phyloP scores from a whole-genome alignment of 2,113 vertebrate species.

The Cololabis saira region DNA sequence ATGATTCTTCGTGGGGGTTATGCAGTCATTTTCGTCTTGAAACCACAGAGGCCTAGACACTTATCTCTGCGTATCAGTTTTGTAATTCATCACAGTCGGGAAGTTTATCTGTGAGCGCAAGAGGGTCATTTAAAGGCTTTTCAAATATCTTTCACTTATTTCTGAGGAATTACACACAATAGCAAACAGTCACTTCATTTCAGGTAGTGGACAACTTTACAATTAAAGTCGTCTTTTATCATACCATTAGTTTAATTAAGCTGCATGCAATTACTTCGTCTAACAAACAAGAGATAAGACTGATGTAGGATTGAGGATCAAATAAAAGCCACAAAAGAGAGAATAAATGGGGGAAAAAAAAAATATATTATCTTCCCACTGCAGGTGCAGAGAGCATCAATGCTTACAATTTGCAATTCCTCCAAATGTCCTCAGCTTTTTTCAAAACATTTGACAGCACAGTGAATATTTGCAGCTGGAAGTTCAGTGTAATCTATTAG shows the following conservation, averaged over 20 bases:
- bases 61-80: constrained; percentile 35
- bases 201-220: constrained; percentile 19
- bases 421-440: constrained; percentile 18
- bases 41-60: background rate
- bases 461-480: background rate
- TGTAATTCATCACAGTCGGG: constrained; percentile 43
- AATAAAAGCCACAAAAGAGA: background rate
- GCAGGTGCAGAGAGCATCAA: constrained; percentile 13
- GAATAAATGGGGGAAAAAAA: constrained; percentile 15
- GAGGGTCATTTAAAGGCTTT: constrained; percentile 13
- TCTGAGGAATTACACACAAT: constrained; percentile 3
- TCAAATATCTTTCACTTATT: constrained; percentile 55
- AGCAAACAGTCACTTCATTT: background rate
- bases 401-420: too few relatives aligned
- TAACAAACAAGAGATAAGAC: constrained; percentile 26
- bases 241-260: constrained; percentile 34
- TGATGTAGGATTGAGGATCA: too few relatives aligned
- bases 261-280: constrained; percentile 58
- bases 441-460: background rate
- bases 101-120: constrained; percentile 43
- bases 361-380: constrained; percentile 18
- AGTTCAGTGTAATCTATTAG: background rate
- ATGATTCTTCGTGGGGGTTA: constrained; percentile 22
- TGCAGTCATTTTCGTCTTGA: constrained; percentile 34
- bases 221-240: constrained; percentile 15